A percentile compares a stretch with the other conserved stretches of the same genome.
phyloP scores from a whole-genome alignment of 1,140 invertebrate genomes.

The Sycobia sp. region DNA sequence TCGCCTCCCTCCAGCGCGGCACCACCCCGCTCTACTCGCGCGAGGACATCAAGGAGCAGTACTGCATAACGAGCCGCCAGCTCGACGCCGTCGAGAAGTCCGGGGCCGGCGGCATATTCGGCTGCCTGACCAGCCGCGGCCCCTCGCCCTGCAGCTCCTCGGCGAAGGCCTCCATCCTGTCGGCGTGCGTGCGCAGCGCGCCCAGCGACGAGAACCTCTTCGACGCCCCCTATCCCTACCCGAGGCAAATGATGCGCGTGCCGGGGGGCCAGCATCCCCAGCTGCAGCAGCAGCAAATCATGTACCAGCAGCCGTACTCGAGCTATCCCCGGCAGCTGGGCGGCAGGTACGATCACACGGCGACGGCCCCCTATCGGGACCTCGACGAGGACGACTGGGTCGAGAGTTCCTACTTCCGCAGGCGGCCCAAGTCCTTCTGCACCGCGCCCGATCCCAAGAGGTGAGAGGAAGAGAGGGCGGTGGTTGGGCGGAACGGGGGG shows the following conservation, averaged over 20 bases:
- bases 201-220: slow-evolving; percentile 87
- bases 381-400: slow-evolving; percentile 62
- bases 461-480: slow-evolving; percentile 32
- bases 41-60: slow-evolving; percentile 87
- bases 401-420: slow-evolving; percentile 77
- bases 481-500: too few species aligned
- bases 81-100: slow-evolving; percentile 82
- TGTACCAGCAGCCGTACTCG: slow-evolving; percentile 56
- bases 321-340: slow-evolving; percentile 58
- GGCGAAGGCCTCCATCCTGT: slow-evolving; percentile 75
- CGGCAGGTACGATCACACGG: slow-evolving; percentile 63
- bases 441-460: slow-evolving; percentile 72
- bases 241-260: background rate
- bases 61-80: slow-evolving; percentile 90
- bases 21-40: slow-evolving; percentile 80
- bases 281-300: slow-evolving; percentile 60
- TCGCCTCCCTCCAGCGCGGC: slow-evolving; percentile 54
- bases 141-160: slow-evolving; percentile 62
- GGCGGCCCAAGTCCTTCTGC: slow-evolving; percentile 75
- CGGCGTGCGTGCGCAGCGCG: slow-evolving; percentile 82
- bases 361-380: background rate
- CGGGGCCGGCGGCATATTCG: slow-evolving; percentile 75
- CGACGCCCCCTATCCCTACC: slow-evolving; percentile 72
- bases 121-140: slow-evolving; percentile 73
- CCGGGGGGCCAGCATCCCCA: background rate